A percentile compares a stretch with the other conserved stretches of the same genome.
These are phyloP conservation scores for Rhabditoides inermis DNA, from an alignment of 2,888 invertebrate genomes.

Conservation along the genomic window DNA sequence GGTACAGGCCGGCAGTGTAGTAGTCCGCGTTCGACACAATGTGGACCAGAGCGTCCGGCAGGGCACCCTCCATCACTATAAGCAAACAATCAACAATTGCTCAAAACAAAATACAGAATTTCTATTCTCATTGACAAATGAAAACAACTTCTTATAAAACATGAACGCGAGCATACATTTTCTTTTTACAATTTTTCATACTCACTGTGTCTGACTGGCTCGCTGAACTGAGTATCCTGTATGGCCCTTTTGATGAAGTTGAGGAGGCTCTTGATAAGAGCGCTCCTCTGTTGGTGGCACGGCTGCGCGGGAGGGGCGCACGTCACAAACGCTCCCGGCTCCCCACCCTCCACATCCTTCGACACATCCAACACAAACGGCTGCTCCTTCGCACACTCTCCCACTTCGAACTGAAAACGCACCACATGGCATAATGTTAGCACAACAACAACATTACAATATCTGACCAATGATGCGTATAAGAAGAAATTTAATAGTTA, in stretches of 20 bases:
- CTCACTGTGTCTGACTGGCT: constrained; percentile 38
- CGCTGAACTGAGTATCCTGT: constrained; percentile 54
- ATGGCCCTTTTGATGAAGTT: constrained; percentile 81
- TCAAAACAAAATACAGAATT: not conserved
- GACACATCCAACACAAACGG: constrained; percentile 63
- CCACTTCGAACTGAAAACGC: constrained; percentile 68
- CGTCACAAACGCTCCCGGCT: not conserved
- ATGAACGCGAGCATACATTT: not conserved
- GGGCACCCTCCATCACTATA: constrained; percentile 73
- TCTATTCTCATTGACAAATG: not conserved
- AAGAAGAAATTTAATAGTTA: too few species aligned
- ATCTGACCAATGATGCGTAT: too few species aligned
- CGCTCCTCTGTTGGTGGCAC: constrained; percentile 74
- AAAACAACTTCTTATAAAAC: not conserved
- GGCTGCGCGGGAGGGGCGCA: constrained; percentile 29
- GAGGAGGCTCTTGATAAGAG: constrained; percentile 75
- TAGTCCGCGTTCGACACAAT: constrained; percentile 82
- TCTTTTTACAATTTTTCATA: not conserved
- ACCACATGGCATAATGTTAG: too few species aligned
- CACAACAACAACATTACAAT: too few species aligned
- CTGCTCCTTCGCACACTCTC: constrained; percentile 69
- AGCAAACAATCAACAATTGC: constrained; percentile 3
- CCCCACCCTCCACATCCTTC: constrained; percentile 8
- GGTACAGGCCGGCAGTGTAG: constrained; percentile 75
- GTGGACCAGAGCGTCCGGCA: constrained; percentile 69